These are phyloP conservation scores for Cydia splendana DNA, from an alignment of 1,140 invertebrate species.

Conservation along the genomic window DNA sequence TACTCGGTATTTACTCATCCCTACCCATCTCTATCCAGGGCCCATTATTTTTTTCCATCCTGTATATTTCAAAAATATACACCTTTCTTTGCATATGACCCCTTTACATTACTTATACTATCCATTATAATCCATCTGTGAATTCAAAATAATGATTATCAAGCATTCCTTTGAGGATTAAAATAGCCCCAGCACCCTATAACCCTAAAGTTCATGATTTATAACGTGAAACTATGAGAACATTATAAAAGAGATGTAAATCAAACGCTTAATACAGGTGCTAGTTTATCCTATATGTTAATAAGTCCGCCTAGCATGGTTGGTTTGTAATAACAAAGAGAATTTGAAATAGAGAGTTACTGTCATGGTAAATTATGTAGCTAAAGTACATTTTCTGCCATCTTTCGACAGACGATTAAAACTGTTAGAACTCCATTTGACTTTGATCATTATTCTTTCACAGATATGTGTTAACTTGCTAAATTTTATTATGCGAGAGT, in stretches of 20 bases:
- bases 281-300: conserved; percentile 24
- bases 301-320: conserved; percentile 3
- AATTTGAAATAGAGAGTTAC: no score
- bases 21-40: no score
- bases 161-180: background rate
- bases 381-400: no score
- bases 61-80: no score
- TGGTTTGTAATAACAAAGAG: background rate
- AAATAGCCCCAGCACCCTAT: conserved; percentile 12
- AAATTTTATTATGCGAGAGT: no score
- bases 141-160: background rate
- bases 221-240: background rate
- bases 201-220: conserved; percentile 27
- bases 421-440: no score
- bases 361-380: no score
- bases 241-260: conserved; percentile 30
- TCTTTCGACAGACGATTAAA: no score
- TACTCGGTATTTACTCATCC: no score
- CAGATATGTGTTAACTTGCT: no score
- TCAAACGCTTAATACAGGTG: conserved; percentile 18
- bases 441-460: no score
- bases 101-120: background rate
- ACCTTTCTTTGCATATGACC: background rate
- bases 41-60: no score
- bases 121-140: background rate